Evolutionary conservation across 2,113 vertebrate genomes (phyloP).

Genomic region (Chamaea fasciata): DNA sequence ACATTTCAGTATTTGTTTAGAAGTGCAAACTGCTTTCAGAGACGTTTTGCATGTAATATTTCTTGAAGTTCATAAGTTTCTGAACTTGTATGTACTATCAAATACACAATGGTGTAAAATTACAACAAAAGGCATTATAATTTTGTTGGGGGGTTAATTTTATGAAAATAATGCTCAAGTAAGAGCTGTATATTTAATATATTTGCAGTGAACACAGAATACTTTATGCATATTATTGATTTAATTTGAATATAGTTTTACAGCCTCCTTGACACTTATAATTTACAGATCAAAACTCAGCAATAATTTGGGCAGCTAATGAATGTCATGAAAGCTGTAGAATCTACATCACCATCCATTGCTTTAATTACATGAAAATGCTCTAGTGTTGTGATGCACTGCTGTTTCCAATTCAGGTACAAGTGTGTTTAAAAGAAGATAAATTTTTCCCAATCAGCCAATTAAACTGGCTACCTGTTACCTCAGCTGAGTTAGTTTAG

Average conservation of each 20-base stretch:
- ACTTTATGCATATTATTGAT: slow-evolving; percentile 93
- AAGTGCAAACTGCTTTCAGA: slow-evolving; percentile 96
- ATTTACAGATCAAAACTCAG: slow-evolving; percentile 98
- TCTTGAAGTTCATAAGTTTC: slow-evolving; percentile 90
- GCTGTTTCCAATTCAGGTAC: slow-evolving; percentile 85
- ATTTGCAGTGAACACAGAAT: slow-evolving; percentile 95
- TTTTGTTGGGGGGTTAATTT: slow-evolving; percentile 97
- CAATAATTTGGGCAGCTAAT: slow-evolving; percentile 99
- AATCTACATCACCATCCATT: slow-evolving; percentile 82
- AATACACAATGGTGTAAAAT: slow-evolving; percentile 92
- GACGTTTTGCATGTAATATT: slow-evolving; percentile 98
- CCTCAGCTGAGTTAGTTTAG: slow-evolving; percentile 89
- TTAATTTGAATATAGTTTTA: slow-evolving; percentile 97
- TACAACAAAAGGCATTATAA: slow-evolving; percentile 98
- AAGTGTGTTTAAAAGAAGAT: slow-evolving; percentile 78
- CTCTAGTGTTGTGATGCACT: slow-evolving; percentile 82
- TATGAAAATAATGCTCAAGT: slow-evolving; percentile 91
- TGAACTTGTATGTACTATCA: slow-evolving; percentile 91
- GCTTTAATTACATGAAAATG: slow-evolving; percentile 81
- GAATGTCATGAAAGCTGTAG: slow-evolving; percentile 99
- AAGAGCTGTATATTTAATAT: slow-evolving; percentile 99
- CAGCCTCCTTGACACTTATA: slow-evolving; percentile 93
- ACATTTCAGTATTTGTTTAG: slow-evolving; percentile 95
- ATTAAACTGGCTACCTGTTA: slow-evolving; percentile 88
- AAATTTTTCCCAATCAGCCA: slow-evolving; percentile 79